phyloP scores from a whole-genome alignment of 1,140 invertebrate species.

The Aphaenogaster rudis region DNA sequence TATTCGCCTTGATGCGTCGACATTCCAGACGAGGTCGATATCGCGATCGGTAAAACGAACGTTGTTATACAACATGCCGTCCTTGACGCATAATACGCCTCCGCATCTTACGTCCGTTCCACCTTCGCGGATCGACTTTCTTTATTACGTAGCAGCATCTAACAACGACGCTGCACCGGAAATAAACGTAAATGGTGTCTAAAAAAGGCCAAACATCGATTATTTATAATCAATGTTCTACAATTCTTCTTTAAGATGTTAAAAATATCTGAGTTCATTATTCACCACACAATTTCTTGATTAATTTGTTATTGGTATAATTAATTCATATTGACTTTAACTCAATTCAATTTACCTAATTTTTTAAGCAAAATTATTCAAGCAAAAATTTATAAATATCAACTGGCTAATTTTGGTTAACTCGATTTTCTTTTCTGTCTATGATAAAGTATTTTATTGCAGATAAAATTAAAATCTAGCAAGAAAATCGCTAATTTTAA shows the following conservation, averaged over 20 bases:
- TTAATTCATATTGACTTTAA: background rate
- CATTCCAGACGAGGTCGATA: slow-evolving; percentile 72
- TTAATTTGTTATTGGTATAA: background rate
- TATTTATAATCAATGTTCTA: background rate
- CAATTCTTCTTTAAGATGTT: background rate
- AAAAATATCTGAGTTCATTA: background rate
- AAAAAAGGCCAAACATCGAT: background rate
- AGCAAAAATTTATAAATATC: background rate
- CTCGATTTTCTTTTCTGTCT: background rate
- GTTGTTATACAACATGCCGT: slow-evolving; percentile 72
- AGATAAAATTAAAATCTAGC: background rate
- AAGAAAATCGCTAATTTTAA: background rate
- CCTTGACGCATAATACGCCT: slow-evolving; percentile 74
- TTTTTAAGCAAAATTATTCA: background rate
- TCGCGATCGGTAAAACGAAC: slow-evolving; percentile 69
- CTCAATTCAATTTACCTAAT: background rate
- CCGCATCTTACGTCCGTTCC: slow-evolving; percentile 41
- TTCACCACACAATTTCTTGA: background rate
- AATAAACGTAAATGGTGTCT: background rate
- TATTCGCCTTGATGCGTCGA: slow-evolving; percentile 13
- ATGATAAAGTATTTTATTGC: background rate
- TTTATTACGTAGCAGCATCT: slow-evolving; percentile 52
- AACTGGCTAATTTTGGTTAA: background rate
- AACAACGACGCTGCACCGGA: slow-evolving; percentile 22
- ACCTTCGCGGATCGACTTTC: slow-evolving; percentile 50